Conservation (phyloP, 2,888 invertebrate species). For the Andrena fulva region DNA sequence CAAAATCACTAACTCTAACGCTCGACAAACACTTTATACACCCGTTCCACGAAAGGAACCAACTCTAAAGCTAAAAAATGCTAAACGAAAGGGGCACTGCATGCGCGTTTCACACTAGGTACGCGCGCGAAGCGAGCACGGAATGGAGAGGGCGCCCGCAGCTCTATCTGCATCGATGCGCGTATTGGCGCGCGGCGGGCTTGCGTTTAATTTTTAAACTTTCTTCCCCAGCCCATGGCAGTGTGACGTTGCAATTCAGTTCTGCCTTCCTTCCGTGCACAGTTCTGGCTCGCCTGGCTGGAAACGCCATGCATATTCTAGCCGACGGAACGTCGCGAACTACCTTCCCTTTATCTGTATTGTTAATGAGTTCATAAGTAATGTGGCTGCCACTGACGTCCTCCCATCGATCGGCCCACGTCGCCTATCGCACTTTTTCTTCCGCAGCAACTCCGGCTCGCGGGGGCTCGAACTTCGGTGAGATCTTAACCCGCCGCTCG, state of each 20-base stretch:
- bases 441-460: background rate
- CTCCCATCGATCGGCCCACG: slow-evolving; percentile 61
- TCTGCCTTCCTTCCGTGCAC: slow-evolving; percentile 50
- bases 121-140: background rate
- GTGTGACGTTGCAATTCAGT: slow-evolving; percentile 66
- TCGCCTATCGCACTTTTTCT: slow-evolving; percentile 36
- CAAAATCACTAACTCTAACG: too few species aligned
- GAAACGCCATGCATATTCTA: slow-evolving; percentile 76
- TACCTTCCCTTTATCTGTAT: slow-evolving; percentile 74
- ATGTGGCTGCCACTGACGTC: slow-evolving; percentile 68
- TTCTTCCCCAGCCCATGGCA: slow-evolving; percentile 53
- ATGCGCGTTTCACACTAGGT: too few species aligned
- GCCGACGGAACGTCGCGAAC: slow-evolving; percentile 70
- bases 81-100: background rate
- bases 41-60: background rate
- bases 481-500: background rate
- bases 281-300: slow-evolving; percentile 50
- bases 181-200: slow-evolving; percentile 37
- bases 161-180: slow-evolving; percentile 26
- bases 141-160: background rate
- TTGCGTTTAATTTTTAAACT: slow-evolving; percentile 70
- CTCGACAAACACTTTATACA: too few species aligned
- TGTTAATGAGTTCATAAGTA: slow-evolving; percentile 75
- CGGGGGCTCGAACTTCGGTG: background rate
- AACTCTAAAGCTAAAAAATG: background rate